Conservation (phyloP, 2,113 vertebrate species). For the Amia ocellicauda region DNA sequence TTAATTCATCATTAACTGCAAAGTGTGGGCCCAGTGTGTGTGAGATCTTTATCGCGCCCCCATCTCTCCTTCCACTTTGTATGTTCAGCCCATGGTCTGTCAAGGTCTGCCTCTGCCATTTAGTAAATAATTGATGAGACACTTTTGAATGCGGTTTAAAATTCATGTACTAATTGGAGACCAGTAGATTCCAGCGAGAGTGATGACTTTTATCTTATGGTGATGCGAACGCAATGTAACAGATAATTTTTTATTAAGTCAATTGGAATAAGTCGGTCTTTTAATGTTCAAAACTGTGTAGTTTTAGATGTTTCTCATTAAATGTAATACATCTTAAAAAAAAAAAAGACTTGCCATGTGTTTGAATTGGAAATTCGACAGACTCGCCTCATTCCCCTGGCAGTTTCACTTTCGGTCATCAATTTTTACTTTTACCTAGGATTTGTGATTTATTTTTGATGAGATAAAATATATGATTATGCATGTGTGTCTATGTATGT, state of each 20-base stretch:
- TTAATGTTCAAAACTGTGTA: conserved; percentile 70
- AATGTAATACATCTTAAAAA: conserved; percentile 71
- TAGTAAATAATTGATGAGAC: conserved; percentile 76
- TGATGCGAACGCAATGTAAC: conserved; percentile 78
- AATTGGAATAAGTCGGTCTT: conserved; percentile 71
- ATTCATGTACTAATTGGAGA: conserved; percentile 76
- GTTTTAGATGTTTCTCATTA: conserved; percentile 76
- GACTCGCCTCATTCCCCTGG: conserved; percentile 35
- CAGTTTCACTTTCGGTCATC: conserved; percentile 60
- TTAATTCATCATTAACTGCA: conserved; percentile 52
- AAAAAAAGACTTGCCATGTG: conserved; percentile 57
- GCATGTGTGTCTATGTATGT: no score
- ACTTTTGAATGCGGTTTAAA: conserved; percentile 70
- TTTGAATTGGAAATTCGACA: conserved; percentile 71
- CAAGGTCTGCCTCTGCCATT: conserved; percentile 70
- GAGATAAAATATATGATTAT: no score
- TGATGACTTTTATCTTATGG: conserved; percentile 76
- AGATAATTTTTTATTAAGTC: conserved; percentile 75
- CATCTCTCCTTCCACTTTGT: conserved; percentile 51
- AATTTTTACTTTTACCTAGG: conserved; percentile 53
- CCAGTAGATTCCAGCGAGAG: conserved; percentile 67
- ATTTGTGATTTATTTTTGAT: not conserved
- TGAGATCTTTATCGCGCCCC: conserved; percentile 48
- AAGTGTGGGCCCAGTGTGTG: conserved; percentile 35
- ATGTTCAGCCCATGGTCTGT: conserved; percentile 65